Conservation (phyloP, 2,113 vertebrate species). For the Callipepla squamata region DNA sequence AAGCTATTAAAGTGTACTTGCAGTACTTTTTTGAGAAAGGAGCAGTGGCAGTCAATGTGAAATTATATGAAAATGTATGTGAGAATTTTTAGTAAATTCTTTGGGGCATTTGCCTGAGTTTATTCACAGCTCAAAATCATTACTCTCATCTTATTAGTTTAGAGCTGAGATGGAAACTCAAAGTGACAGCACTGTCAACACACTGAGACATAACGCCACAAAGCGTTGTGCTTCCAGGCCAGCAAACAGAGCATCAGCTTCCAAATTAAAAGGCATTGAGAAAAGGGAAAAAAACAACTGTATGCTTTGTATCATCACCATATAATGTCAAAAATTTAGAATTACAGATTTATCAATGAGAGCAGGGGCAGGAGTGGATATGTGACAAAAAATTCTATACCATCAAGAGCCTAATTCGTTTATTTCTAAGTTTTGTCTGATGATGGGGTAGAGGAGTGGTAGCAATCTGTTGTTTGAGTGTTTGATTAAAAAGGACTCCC, state of each 20-base stretch:
- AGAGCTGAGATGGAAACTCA: slow-evolving; percentile 43
- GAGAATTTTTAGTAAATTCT: slow-evolving; percentile 22
- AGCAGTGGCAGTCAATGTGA: not conserved
- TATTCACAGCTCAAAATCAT: slow-evolving; percentile 27
- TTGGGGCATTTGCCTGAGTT: slow-evolving; percentile 25
- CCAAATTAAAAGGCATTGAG: not conserved
- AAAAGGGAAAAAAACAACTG: not conserved
- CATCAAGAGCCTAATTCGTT: not conserved
- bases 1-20: not conserved
- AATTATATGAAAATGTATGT: slow-evolving; percentile 14
- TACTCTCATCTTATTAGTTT: not conserved
- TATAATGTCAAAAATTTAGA: not conserved
- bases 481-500: not conserved
- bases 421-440: not conserved
- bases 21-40: not conserved
- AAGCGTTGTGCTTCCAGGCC: not conserved
- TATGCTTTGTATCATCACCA: not conserved
- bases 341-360: not conserved
- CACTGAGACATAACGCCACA: slow-evolving; percentile 1
- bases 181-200: slow-evolving; percentile 17
- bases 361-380: not conserved
- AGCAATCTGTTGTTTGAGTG: not conserved
- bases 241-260: slow-evolving; percentile 44
- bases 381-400: not conserved
- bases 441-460: not conserved